Evolutionary conservation across 2,888 invertebrate genomes (phyloP).

Genomic region (Pachymerium ferrugineum): DNA sequence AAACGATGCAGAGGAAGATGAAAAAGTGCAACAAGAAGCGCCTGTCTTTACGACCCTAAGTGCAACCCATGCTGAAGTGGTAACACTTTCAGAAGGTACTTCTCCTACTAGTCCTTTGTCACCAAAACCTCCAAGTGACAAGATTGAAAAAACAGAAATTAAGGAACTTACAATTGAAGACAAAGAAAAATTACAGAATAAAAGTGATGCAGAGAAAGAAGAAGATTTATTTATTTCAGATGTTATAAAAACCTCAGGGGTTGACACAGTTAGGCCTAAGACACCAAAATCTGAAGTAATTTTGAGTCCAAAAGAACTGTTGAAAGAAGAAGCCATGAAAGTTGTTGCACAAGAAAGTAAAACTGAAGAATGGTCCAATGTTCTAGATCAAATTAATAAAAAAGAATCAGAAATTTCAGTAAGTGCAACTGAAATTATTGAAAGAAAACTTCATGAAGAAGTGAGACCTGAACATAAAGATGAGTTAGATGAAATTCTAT

Average conservation of each 20-base stretch:
- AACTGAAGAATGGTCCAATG: neutral
- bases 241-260: too few relatives aligned
- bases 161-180: conserved; percentile 37
- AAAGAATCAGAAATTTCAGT: neutral
- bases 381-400: neutral
- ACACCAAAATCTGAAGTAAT: neutral
- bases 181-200: neutral
- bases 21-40: neutral
- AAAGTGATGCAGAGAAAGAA: neutral
- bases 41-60: conserved; percentile 32
- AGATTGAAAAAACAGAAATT: conserved; percentile 57
- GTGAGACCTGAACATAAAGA: neutral
- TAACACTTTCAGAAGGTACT: conserved; percentile 36
- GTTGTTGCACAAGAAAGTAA: neutral
- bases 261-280: too few relatives aligned
- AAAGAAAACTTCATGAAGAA: neutral
- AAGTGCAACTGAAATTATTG: neutral
- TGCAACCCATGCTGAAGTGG: conserved; percentile 36
- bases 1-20: neutral
- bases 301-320: conserved; percentile 10
- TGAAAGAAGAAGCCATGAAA: neutral
- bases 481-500: neutral
- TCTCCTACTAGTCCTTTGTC: conserved; percentile 37
- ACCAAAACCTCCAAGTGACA: conserved; percentile 36
- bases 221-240: neutral